Base-by-base conservation (phyloP, 2,888 invertebrate species). In the Pandemis heparana region DNA sequence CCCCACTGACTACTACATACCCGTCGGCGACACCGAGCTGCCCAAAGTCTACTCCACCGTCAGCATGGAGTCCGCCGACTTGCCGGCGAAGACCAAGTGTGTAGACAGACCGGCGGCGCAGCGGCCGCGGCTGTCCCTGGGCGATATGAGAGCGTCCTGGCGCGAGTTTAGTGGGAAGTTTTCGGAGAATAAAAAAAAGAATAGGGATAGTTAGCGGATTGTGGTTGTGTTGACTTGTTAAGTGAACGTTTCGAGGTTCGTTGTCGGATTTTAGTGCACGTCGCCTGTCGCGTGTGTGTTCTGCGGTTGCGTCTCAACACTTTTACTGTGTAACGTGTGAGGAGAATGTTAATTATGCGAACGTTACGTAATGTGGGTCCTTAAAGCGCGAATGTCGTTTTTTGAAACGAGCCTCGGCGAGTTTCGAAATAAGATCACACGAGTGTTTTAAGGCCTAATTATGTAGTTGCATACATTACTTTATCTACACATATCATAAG, bases 141-240 rank as follows among this genome's bases (percentile, higher is more conserved):
- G 86, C 0, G 89, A 89, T 46, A 81, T 89, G 79, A 77, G 87
- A 43, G 88, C 88, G 3, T 86, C 89, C 2, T 89, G 89, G 89
- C 77, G 84, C 9, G 88, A 87, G 70, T 87, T 89, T 62, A 88
- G 87, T 74, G 87, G 85, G 1, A 87, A 85, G 71, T 88, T 88
- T 16, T 81, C 85, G 0, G 87, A 87, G 6, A 81, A 79, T 71
- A 82, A 83, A 41, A 85, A 84, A 75, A 85, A 85, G 75, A 83
- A 80, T 70, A 81, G 82, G 62, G 83, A 82, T 12, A 80, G 80
- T 62, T 79, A 78, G 74, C 68, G 74, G 43, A 16, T 32, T 32
- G 39, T 12, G 48, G 41, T 48, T 48, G 48, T 43, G 43, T 43
- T 43, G 43, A 43, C 10, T 14, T 43, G 14, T n/a, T n/a, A n/a